These are phyloP conservation scores for Chaenogobius annularis DNA, from an alignment of 2,113 vertebrate genomes.

Conservation along the genomic window DNA sequence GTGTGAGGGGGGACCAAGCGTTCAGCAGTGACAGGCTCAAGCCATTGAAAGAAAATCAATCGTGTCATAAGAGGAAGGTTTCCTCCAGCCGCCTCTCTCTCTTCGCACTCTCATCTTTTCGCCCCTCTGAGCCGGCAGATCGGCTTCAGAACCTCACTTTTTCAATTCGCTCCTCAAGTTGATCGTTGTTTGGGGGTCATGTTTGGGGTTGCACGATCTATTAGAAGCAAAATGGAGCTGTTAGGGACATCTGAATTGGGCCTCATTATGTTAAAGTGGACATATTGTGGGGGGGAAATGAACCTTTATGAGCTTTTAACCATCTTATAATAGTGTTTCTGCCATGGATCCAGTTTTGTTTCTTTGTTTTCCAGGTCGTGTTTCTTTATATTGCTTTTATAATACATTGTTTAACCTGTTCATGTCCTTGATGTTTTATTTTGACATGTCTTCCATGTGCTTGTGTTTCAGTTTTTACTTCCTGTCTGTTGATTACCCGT, in stretches of 20 bases:
- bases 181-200: constrained; percentile 27
- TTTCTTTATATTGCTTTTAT: no score
- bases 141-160: constrained; percentile 22
- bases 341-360: no score
- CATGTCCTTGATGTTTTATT: no score
- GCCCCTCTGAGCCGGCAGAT: constrained; percentile 12
- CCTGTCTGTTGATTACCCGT: no score
- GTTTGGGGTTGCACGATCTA: constrained; percentile 56
- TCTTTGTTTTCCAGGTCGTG: no score
- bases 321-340: no score
- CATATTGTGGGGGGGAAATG: no score
- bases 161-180: constrained; percentile 42
- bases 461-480: no score
- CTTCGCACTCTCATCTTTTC: constrained; percentile 9
- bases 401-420: no score
- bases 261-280: constrained; percentile 63
- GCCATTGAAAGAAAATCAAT: constrained; percentile 78
- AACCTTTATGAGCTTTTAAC: no score
- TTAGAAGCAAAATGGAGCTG: constrained; percentile 56
- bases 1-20: constrained; percentile 58
- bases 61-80: constrained; percentile 77
- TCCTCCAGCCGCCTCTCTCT: constrained; percentile 56
- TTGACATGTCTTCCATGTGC: no score
- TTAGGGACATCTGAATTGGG: constrained; percentile 69
- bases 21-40: constrained; percentile 77